Evolutionary conservation across 92 coral and sea anemone genomes (phyloP).

Genomic region (Anthopleura xanthogrammica): DNA sequence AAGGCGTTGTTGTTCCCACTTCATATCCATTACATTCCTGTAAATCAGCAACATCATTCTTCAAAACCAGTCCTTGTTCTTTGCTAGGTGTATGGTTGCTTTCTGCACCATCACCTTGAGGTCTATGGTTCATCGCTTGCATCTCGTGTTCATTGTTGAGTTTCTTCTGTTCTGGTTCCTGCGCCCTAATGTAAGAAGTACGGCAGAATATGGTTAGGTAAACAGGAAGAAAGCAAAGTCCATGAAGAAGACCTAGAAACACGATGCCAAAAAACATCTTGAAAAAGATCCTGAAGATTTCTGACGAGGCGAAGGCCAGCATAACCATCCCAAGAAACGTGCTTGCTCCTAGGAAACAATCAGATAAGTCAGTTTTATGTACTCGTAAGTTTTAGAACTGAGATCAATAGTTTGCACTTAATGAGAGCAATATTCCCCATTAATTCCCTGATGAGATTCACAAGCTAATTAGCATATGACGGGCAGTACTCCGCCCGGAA

Average conservation of each 20-base stretch:
- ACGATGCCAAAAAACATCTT: slow-evolving; percentile 82
- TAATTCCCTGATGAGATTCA: too few relatives aligned
- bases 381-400: too few relatives aligned
- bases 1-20: neutral
- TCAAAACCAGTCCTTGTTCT: slow-evolving; percentile 1
- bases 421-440: too few relatives aligned
- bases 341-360: slow-evolving; percentile 52
- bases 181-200: slow-evolving; percentile 25
- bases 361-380: neutral
- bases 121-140: neutral
- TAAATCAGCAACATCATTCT: slow-evolving; percentile 4
- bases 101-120: neutral
- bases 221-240: slow-evolving; percentile 73
- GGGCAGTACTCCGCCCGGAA: too few relatives aligned
- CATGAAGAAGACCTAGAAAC: slow-evolving; percentile 72
- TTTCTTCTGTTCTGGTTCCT: neutral
- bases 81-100: neutral
- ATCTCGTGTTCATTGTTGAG: neutral
- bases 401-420: too few relatives aligned
- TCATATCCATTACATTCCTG: slow-evolving; percentile 14
- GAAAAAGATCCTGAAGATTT: slow-evolving; percentile 72
- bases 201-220: slow-evolving; percentile 71
- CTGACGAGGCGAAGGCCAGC: slow-evolving; percentile 65
- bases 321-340: slow-evolving; percentile 79
- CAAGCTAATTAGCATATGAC: too few relatives aligned